Evolutionary conservation across 2,888 invertebrate genomes (phyloP), one percentile per base, ranked within the genome.

Genomic region (Drosophila mettleri): DNA sequence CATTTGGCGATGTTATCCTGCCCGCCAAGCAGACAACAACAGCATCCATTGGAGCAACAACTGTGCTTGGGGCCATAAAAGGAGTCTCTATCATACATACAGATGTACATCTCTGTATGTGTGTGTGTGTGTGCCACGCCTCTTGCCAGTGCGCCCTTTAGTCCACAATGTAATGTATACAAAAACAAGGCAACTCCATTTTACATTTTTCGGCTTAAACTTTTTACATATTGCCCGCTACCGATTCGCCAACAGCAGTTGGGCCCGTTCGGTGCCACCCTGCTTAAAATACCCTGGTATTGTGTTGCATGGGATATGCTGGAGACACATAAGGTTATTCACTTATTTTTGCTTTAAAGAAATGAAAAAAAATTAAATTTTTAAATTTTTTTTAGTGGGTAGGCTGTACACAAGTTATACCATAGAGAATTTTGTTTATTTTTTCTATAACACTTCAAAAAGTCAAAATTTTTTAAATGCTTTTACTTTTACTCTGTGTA

Each of bases 1-100:
- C 84, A 89, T 89, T 90, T 84, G 78, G 78, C 65, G 80, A 77
- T 82, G 82, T 79, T 85, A 77, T 87, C 87, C 89, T 71, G 79
- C 53, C 63, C 53, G 76, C 74, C 76, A 63, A 63, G 74, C 77
- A 67, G 55, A 57, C 61, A 86, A 64, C 63, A 79, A 68, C 57
- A 75, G 55, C 71, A 29, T 48, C 71, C 66, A 54, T n/a, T 49
- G 51, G 36, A 74, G 69, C 74, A 69, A 74, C 74, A 75, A 75
- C 67, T 75, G 54, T 51, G 45, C 66, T 49, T 54, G 51, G 27
- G 49, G 69, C 45, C 54, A 52, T n/a, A 74, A 59, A 60, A 55
- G 41, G 54, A 70, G 79, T 74, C 75, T 66, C 68, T 65, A 61
- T 67, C 52, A 57, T 62, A 54, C 29, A 27, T 38, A n/a, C 14